phyloP scores from a whole-genome alignment of 2,888 invertebrate species.

The Caenorhabditis sp. region DNA sequence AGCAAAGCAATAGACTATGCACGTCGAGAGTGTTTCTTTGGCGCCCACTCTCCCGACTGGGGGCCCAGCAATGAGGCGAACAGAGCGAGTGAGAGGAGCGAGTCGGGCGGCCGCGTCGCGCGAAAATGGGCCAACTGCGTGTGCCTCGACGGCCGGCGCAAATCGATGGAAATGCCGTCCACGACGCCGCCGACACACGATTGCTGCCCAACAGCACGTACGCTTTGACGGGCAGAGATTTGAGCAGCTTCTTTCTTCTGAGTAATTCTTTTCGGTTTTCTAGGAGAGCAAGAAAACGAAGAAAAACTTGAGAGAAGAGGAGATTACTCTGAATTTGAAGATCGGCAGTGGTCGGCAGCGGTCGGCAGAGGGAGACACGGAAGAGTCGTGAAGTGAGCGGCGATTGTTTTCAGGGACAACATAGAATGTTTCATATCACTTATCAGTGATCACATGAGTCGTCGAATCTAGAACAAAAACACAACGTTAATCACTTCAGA shows the following conservation, averaged over 20 bases:
- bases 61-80: conserved; percentile 24
- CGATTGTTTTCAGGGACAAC: conserved; percentile 14
- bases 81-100: conserved; percentile 30
- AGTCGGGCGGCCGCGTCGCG: conserved; percentile 16
- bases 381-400: conserved; percentile 10
- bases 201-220: conserved; percentile 51
- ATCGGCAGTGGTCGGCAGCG: not conserved
- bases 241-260: conserved; percentile 24
- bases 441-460: conserved; percentile 41
- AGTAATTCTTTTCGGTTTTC: conserved; percentile 15
- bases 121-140: conserved; percentile 39
- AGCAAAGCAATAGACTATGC: not conserved
- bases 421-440: conserved; percentile 43
- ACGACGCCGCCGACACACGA: conserved; percentile 44
- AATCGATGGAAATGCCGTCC: conserved; percentile 47
- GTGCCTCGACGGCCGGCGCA: conserved; percentile 24
- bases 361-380: not conserved
- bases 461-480: not conserved
- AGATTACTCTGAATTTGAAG: conserved; percentile 14
- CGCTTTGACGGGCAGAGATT: conserved; percentile 47
- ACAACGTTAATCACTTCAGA: not conserved
- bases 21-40: conserved; percentile 11
- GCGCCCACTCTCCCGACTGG: no score
- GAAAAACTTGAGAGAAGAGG: conserved; percentile 12
- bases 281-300: conserved; percentile 5